phyloP scores from a whole-genome alignment of 2,888 invertebrate genomes.

The Agapetus fuscipes region DNA sequence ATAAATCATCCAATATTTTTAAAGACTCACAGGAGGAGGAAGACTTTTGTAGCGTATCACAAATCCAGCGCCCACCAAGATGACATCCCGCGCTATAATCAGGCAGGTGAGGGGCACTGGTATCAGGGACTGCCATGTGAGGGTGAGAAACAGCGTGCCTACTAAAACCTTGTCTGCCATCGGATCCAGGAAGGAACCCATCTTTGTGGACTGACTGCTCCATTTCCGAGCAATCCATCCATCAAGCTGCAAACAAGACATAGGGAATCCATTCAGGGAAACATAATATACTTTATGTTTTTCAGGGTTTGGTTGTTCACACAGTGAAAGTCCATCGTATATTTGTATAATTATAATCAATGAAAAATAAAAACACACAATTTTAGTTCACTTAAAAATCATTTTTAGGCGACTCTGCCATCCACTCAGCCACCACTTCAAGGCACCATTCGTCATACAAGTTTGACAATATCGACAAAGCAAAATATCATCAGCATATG shows the following conservation, averaged over 20 bases:
- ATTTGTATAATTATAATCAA: slow-evolving; percentile 6
- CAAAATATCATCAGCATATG: no score
- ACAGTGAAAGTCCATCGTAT: no score
- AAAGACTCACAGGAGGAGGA: slow-evolving; percentile 69
- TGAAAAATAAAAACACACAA: no score
- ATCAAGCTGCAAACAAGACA: slow-evolving; percentile 70
- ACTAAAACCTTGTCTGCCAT: slow-evolving; percentile 94
- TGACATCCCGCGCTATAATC: slow-evolving; percentile 75
- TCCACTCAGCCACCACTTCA: no score
- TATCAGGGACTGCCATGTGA: slow-evolving; percentile 78
- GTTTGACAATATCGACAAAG: no score
- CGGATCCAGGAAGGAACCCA: slow-evolving; percentile 93
- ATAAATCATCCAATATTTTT: no score
- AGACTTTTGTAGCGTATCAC: slow-evolving; percentile 85
- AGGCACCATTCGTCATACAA: no score
- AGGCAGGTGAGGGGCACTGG: slow-evolving; percentile 72
- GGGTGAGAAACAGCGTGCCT: slow-evolving; percentile 75
- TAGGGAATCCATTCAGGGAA: no score
- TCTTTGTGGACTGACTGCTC: slow-evolving; percentile 81
- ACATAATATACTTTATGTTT: slow-evolving; percentile 8
- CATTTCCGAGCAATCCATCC: slow-evolving; percentile 94
- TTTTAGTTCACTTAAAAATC: no score
- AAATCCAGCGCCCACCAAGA: slow-evolving; percentile 75
- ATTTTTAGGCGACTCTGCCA: no score
- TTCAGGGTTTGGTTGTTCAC: no score